Base-by-base conservation (phyloP, 2,888 invertebrate genomes). In the Dascillus cervinus region DNA sequence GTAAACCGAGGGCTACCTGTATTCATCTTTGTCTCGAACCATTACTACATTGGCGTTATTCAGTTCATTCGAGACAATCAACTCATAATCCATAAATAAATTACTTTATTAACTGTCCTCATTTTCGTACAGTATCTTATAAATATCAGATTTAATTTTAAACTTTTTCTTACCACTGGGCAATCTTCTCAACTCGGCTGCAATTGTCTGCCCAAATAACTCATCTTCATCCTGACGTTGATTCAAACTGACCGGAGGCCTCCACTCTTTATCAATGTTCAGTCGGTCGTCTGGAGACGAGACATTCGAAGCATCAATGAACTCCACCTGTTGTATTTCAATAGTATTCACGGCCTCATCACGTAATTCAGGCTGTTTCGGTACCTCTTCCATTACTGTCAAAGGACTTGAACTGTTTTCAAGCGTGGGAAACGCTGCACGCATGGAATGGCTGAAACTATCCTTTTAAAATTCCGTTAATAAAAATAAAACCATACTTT, bases 141-240 rank as follows among this genome's bases (percentile, higher is more conserved):
- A 51, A 27, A 51, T 51, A 20, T 50, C 46, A 3, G 48, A 46
- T 39, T 51, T 51, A 10, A 51, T 27, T 23, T 46, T 46, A 39
- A 47, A 48, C 31, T 51, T 51, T 20, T 44, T 45, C 34, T 39
- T 46, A 4, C 44, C 31, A 26, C 43, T 42, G 4, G 39, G 32
- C 11, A 51, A 38, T 29, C 35, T 34, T 29, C 41, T 41, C 11
- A 51, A 34, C 33, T 51, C 49, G 1, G 51, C 49, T 4, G 47
- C 41, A 21, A 49, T 48, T 9, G 42, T 44, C 33, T 48, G 43
- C 6, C 44, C 48, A 34, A 51, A 49, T n/a, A 51, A 32, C 25
- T 46, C 47, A 31, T 51, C 50, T 32, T 49, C 47, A 26, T 49
- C 47, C 5, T 31, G 34, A 20, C 23, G 11, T 9, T 20, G 21